Evolutionary conservation across 2,888 invertebrate species (phyloP), one percentile per base, ranked within the genome.

Genomic region (Limnephilus rhombicus): DNA sequence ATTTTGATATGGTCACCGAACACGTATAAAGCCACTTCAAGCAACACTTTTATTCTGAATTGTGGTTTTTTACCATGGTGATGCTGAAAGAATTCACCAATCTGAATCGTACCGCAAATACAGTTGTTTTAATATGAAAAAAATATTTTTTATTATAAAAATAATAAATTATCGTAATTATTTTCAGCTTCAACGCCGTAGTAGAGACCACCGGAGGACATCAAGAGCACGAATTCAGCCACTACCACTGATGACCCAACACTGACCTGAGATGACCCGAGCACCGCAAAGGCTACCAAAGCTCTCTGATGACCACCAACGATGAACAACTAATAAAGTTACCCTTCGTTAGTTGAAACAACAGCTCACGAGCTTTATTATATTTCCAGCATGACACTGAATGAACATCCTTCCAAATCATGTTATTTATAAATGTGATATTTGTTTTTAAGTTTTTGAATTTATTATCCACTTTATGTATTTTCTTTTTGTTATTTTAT

Each of bases 121-220:
- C 12, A 41, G 7, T 7, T 41, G 9, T 41, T 41, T 41, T 41
- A 41, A 41, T 41, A 41, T 41, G n/a, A n/a, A n/a, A n/a, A n/a
- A 9, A 41, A 41, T 41, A 41, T 11, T 45, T 45, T 1, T 12
- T 45, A 45, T 12, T 45, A 45, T 45, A 12, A 45, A 12, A 12
- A 45, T 45, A 45, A 45, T 45, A 7, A 24, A 24, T 68, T 31
- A 31, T 31, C 31, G 2, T 31, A 31, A 68, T n/a, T 68, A n/a
- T 68, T 85, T 85, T 87, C 34, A 95, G 95, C 94, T 95, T 95
- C 95, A 94, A 94, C 90, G 95, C 95, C 85, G 94, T 94, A 92
- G 95, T 95, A 87, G 95, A 91, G 49, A 95, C 94, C 95, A 95
- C 94, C 94, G 94, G 94, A 95, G 95, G 92, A 85, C 83, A 89